Evolutionary conservation across 2,113 vertebrate genomes (phyloP).

Genomic region (Arizona elegans): DNA sequence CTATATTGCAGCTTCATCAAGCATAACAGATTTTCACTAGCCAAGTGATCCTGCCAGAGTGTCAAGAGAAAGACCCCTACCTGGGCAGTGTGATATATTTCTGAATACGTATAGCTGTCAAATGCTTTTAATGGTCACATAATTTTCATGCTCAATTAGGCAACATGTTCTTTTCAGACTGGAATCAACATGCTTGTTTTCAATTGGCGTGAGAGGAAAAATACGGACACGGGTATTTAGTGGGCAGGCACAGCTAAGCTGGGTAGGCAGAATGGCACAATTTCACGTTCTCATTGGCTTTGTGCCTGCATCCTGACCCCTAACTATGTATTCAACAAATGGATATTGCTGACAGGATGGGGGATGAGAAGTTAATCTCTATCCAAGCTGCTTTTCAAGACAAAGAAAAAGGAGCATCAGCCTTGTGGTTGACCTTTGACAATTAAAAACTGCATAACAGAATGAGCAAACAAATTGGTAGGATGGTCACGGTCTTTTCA

Average conservation of each 20-base stretch:
- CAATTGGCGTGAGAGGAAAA: background rate
- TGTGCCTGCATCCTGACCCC: background rate
- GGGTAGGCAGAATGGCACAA: background rate
- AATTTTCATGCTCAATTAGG: background rate
- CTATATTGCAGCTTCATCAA: background rate
- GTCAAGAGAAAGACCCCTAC: background rate
- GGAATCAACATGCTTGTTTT: background rate
- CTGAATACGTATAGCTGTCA: background rate
- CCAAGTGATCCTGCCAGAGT: background rate
- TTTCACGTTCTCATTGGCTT: background rate
- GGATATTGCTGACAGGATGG: background rate
- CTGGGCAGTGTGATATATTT: background rate
- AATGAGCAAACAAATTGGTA: background rate
- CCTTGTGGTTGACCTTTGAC: background rate
- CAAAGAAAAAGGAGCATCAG: background rate
- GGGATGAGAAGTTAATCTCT: background rate
- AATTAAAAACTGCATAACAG: background rate
- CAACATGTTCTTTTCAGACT: background rate
- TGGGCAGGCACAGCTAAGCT: background rate
- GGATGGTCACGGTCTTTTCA: background rate
- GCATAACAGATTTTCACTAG: background rate
- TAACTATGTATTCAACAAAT: background rate
- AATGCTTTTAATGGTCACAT: background rate
- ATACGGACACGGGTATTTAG: background rate
- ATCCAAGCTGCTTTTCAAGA: background rate